Base-by-base conservation (phyloP, 2,113 vertebrate genomes). In the Brachyhypopomus occidentalis region DNA sequence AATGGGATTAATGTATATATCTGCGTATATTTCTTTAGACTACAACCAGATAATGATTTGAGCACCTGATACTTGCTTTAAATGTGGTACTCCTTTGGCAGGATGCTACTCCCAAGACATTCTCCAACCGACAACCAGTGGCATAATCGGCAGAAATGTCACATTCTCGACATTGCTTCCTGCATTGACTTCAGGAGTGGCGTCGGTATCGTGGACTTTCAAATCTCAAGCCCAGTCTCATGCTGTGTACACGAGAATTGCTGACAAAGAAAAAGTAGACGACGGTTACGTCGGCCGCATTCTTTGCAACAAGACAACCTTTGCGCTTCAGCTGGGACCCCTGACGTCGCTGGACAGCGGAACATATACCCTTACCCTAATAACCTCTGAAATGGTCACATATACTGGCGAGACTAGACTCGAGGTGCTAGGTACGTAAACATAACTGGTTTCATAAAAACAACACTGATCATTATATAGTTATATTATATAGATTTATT, bases 141-240 rank as follows among this genome's bases (percentile, higher is more conserved):
- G 86, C 0, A 83, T 88, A 6, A 17, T n/a, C 5, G 86, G 83
- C 1, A 88, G 73, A 75, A 67, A 67, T n/a, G 75, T 86, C 14
- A 78, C 66, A 4, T 81, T 87, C 27, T 17, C 56, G 6, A 74
- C 75, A 2, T 1, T 36, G 2, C 4, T 72, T 25, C 20, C 60
- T 16, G 3, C 77, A 0, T 2, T 4, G 45, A 52, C 12, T 2
- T 0, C 0, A 0, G 0, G 4, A 2, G 73, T 58, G 23, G 0
- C 22, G 0, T 72, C 58, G 8, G 0, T 86, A 4, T 8, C 25
- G 20, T 86, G 82, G 84, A 30, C 0, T 20, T 78, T 84, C 70
- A 52, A 3, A 5, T 5, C 48, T 1, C 14, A 16, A 0, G 3
- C 0, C 0, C 8, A n/a, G 3, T 0, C 0, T 17, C 16, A 55